Evolutionary conservation across 1,140 invertebrate genomes (phyloP).

Genomic region (Nylanderia fulva): DNA sequence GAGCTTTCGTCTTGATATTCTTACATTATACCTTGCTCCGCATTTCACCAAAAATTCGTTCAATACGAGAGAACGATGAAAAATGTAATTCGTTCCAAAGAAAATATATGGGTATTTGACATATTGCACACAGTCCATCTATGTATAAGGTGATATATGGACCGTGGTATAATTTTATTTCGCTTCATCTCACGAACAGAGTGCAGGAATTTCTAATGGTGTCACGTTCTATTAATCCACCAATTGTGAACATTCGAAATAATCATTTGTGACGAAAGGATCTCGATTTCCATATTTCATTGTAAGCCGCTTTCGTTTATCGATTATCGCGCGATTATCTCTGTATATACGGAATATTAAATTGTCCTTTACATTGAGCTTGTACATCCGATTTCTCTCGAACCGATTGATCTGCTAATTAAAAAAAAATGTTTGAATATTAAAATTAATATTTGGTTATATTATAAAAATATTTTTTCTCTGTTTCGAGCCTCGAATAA

Average conservation of each 20-base stretch:
- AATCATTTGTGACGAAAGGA: background rate
- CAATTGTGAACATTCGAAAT: constrained; percentile 2
- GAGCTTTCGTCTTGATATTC: constrained; percentile 12
- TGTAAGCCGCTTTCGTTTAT: constrained; percentile 35
- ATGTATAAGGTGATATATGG: background rate
- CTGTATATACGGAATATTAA: background rate
- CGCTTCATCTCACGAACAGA: background rate
- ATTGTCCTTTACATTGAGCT: background rate
- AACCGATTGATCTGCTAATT: background rate
- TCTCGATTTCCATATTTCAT: constrained; percentile 16
- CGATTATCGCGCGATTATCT: background rate
- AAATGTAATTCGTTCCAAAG: constrained; percentile 4
- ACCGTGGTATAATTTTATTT: background rate
- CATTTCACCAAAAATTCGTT: background rate
- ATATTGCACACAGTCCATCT: background rate
- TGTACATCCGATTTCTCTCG: background rate
- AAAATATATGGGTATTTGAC: background rate
- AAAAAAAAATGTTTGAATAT: background rate
- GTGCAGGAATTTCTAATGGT: background rate
- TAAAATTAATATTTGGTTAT: background rate
- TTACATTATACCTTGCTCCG: background rate
- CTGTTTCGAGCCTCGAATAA: background rate
- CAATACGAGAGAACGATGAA: too few relatives aligned
- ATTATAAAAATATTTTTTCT: background rate
- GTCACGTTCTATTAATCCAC: background rate